Base-by-base conservation (phyloP, 1,140 invertebrate species). In the Calliphora vicina region DNA sequence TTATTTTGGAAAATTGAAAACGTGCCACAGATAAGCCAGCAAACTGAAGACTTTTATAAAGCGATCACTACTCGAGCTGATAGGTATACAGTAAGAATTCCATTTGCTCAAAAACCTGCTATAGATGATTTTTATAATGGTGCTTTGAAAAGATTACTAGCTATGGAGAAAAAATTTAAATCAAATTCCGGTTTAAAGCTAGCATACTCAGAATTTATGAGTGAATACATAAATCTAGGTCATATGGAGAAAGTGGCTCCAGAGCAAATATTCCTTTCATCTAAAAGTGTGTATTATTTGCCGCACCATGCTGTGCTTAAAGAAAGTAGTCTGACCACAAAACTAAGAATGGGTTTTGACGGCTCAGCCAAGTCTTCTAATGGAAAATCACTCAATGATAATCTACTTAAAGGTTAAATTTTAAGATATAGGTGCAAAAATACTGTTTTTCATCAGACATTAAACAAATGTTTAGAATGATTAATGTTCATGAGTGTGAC, bases 291-390 rank as follows among this genome's bases (percentile, higher is more conserved):
- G 17, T 86, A 82, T 67, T 84, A 84, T 82, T 74, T 85, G 27
- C 86, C 87, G 57, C 89, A 91, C 85, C 88, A 91, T 82, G 86
- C 83, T 50, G 87, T 90, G 12, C 80, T 88, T 12, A 86, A 85
- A 84, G 83, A 87, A 82, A 26, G 26, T 17, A 89, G 87, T 83
- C 81, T 84, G 61, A 87, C 86, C 9, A 91, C 88, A n/a, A 87
- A 88, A 81, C 27, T 85, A 12, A 72, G 85, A 50, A 84, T 87
- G 27, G 86, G 87, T 2, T 88, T 89, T 73, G 85, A 88, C 82
- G 86, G 85, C 2, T 85, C 85, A 5, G 74, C 81, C 17, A 85
- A 84, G 82, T 84, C 83, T 23, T 50, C 81, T n/a, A 85, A 25
- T 17, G 84, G 84, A 72, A 43, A 86, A 10, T 86, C 85, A 23